Base-by-base conservation (phyloP, 2,888 invertebrate species). In the Plebejus melissa region DNA sequence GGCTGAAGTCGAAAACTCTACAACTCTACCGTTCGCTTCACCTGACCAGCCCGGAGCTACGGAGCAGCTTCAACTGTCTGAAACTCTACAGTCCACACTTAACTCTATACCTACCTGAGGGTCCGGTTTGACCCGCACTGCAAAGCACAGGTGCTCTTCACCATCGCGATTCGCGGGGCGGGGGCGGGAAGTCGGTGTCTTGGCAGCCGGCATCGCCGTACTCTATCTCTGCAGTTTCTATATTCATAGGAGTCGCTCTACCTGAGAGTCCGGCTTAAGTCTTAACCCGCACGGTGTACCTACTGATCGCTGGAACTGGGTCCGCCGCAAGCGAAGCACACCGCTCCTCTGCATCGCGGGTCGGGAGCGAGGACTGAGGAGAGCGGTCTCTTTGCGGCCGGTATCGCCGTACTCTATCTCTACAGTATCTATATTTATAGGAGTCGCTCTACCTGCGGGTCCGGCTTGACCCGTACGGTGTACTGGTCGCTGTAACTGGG, bases 281-380 rank as follows among this genome's bases (percentile, higher is more conserved):
- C 85, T 91, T 93, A 78, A 91, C 96, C 92, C 85, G 95, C 76
- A 96, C 94, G 79, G 96, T 94, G 81, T 95, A 95, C 76, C 22
- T 22, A 95, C 76, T 95, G 94, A 82, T 95, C 95, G 78, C 96
- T 95, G 85, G 96, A 96, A 72, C 96, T 95, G 79, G 96, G 96
- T 79, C 95, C 96, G 78, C 97, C 97, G 89, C 97, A 97, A 79
- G 91, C 93, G 87, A 90, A 96, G 95, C 85, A 96, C 76, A 92
- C 93, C 83, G 87, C 81, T 81, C 79, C 75, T 79, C 81, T 83
- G 91, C 93, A 95, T 95, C 83, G 95, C 83, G 89, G 87, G 82
- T 94, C 80, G 95, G 95, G 22, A 22, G 22, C 22, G 22, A 22
- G 22, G 22, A 22, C 22, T 22, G 22, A 22, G 22, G 22, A 22